Percentiles rank a stretch among this genome's conserved stretches.
Evolutionary conservation across 35 echinoderm and acorn worm species (phyloP).

Genomic region (Patiria miniata): DNA sequence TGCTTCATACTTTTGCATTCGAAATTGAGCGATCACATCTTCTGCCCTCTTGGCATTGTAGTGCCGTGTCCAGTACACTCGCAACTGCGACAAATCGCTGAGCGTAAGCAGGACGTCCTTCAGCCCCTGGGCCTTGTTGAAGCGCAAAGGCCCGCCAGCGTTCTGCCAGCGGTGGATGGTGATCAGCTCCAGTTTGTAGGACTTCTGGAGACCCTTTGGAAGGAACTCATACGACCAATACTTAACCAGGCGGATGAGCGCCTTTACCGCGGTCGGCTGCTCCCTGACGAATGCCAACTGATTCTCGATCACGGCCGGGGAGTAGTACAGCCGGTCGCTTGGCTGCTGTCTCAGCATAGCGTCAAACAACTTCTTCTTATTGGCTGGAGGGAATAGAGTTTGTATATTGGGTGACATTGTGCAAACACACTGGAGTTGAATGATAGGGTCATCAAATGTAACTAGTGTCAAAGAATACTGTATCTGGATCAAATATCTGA

Average conservation of each 20-base stretch:
- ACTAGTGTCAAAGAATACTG: too few species aligned
- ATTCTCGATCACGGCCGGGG: not conserved
- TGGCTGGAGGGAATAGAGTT: not conserved
- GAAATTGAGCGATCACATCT: too few species aligned
- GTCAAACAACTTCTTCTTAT: not conserved
- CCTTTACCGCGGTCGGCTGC: not conserved
- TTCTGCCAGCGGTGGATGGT: slow-evolving; percentile 27
- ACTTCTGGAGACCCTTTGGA: not conserved
- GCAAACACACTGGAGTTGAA: too few species aligned
- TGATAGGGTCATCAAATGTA: too few species aligned
- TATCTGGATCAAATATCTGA: too few species aligned
- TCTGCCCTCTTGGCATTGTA: too few species aligned
- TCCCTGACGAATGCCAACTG: not conserved
- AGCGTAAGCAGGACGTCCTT: not conserved
- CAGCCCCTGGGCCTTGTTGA: not conserved
- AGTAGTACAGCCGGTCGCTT: not conserved
- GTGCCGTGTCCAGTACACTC: too few species aligned
- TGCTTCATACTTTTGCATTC: too few species aligned
- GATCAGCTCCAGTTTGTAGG: slow-evolving; percentile 32
- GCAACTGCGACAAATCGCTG: not conserved
- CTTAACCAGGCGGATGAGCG: slow-evolving; percentile 22
- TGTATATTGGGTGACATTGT: too few species aligned
- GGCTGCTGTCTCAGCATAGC: not conserved
- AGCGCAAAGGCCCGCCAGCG: not conserved
- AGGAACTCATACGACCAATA: not conserved